phyloP scores from a whole-genome alignment of 2,113 vertebrate species.

The Laticauda laticaudata region DNA sequence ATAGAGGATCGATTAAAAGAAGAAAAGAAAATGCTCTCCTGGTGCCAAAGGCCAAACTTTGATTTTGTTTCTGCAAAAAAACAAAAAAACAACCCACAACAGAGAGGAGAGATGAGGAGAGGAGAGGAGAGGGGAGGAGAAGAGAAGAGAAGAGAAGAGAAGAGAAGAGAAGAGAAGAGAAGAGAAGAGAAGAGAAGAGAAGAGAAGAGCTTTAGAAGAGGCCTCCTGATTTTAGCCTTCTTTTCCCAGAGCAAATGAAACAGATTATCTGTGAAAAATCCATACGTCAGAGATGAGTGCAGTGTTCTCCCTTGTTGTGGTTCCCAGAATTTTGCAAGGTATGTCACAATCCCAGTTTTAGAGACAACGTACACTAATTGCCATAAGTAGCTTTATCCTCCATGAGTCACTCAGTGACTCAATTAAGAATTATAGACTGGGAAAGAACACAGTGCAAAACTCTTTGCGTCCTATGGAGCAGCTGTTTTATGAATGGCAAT shows the following conservation, averaged over 20 bases:
- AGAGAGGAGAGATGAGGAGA: too few relatives aligned
- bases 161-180: too few relatives aligned
- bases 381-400: not conserved
- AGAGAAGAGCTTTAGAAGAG: not conserved
- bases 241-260: not conserved
- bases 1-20: constrained; percentile 72
- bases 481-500: not conserved
- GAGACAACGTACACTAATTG: not conserved
- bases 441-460: not conserved
- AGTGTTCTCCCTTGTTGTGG: not conserved
- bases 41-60: constrained; percentile 16
- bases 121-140: too few relatives aligned
- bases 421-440: not conserved
- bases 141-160: too few relatives aligned
- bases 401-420: not conserved
- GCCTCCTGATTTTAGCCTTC: not conserved
- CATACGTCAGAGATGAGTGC: not conserved
- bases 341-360: not conserved
- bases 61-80: not conserved
- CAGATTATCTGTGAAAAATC: not conserved
- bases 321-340: not conserved
- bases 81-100: too few relatives aligned
- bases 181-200: not conserved
- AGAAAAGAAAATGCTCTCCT: constrained; percentile 63
- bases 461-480: not conserved